Evolutionary conservation across 2,113 vertebrate species (phyloP).

Genomic region (Thryonomys swinderianus): DNA sequence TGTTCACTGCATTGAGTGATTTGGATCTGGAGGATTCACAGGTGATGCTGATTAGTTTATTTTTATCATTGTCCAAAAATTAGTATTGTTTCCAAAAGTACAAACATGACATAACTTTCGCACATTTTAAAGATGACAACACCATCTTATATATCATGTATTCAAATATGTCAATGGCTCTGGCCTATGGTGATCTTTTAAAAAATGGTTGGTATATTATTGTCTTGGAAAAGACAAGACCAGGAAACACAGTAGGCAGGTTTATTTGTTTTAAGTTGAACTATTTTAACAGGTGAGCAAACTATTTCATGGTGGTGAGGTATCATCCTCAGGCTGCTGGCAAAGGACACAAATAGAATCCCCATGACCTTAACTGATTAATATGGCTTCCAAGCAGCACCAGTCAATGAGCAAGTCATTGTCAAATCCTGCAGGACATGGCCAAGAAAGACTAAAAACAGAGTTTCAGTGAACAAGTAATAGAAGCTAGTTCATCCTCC

Average conservation of each 20-base stretch:
- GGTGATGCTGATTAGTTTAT: not conserved
- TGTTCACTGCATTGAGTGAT: not conserved
- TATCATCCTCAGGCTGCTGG: not conserved
- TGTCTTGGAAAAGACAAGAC: not conserved
- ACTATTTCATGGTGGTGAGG: not conserved
- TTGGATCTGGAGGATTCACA: not conserved
- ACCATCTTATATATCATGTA: not conserved
- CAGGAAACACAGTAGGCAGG: not conserved
- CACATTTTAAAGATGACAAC: not conserved
- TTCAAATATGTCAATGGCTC: not conserved
- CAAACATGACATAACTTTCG: not conserved
- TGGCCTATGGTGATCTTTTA: not conserved
- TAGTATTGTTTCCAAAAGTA: not conserved
- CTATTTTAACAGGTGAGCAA: not conserved
- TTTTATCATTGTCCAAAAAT: not conserved
- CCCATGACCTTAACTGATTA: slow-evolving; percentile 7
- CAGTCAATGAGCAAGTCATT: slow-evolving; percentile 19
- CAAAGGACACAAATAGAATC: slow-evolving; percentile 8
- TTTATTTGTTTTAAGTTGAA: not conserved
- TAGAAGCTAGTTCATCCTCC: slow-evolving; percentile 2
- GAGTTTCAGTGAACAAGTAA: not conserved
- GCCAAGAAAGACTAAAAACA: not conserved
- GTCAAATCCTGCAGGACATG: slow-evolving; percentile 14
- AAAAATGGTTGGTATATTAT: not conserved
- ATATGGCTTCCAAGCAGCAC: not conserved